Base-by-base conservation (phyloP, 2,888 invertebrate species). In the Hipparchia sbordonii region DNA sequence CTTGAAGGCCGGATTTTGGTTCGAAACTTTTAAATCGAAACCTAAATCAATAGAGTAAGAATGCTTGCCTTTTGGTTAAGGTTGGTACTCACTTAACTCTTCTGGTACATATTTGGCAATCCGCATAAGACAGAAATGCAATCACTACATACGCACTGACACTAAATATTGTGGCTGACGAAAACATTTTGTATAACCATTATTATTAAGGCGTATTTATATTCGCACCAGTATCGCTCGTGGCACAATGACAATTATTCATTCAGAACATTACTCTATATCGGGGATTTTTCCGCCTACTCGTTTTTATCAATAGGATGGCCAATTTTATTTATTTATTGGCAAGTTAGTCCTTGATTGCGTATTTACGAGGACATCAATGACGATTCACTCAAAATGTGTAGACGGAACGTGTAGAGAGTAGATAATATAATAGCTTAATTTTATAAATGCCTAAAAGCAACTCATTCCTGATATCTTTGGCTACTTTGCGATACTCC, bases 41-140 rank as follows among this genome's bases (percentile, higher is more conserved):
- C 23, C 23, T 23, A 23, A 0, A 23, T 23, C 23, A 23, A 23
- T 23, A 48, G 5, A 48, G 5, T 48, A 48, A 4, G 7, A 48
- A 23, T 23, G 23, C 23, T 23, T 23, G 23, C 23, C 23, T 12
- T 52, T 5, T 52, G 12, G 12, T 13, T 51, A 65, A 65, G 48
- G 63, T 48, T 13, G 9, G 13, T 56, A 80, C 79, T 79, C 71
- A 80, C 80, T 71, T 54, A 0, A 69, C 74, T 67, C 69, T 78
- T 62, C 74, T 71, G 2, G 72, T 74, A 70, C 80, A 81, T 67
- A 77, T 74, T 74, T 80, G 79, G 51, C 77, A 67, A n/a, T 76
- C 60, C 12, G 63, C 57, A 45, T 13, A 57, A 45, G 56, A 72
- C 3, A 73, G 6, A 46, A 62, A 57, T 9, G 65, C 54, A 54